Base-by-base conservation (phyloP, 92 coral and sea anemone species). In the Epizoanthus rinbou region DNA sequence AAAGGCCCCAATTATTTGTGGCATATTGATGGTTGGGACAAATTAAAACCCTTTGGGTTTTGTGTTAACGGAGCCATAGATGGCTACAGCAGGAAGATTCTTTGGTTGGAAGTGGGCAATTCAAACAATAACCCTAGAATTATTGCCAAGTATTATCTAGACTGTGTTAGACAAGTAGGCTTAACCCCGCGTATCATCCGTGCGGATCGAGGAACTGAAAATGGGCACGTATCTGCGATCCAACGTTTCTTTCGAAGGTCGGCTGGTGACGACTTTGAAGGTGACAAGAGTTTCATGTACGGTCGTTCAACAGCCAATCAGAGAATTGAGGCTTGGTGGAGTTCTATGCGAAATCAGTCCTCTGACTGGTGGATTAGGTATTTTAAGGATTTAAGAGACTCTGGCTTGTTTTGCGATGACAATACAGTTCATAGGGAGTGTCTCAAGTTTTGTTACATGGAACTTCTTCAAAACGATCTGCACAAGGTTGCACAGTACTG, bases 281-380 rank as follows among this genome's bases (percentile, higher is more conserved):
- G 88, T 0, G 86, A 87, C 8, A 75, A 86, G 16, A 86, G 86
- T 76, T 90, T 90, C 79, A 63, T 90, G 73, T 86, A 70, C 31
- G 88, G 90, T 7, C 54, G 70, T 22, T 87, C 88, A 22, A 86
- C 85, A 3, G 41, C 88, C 11, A 90, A 86, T 66, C 90, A 86
- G 56, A 60, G 90, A 71, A 90, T 86, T 35, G 86, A 90, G 28
- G 93, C 88, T 25, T 90, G 90, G 93, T 90, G 88, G 88, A 8
- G 59, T 89, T 43, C 82, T 81, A 53, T 73, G 87, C 22, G 78
- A 63, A 59, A 85, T 89, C 59, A 85, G 74, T 62, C 74, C 75
- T 39, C 60, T 81, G 53, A 64, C 70, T 64, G 70, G 43, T 64
- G 70, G 70, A 64, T 64, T 37, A 64, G 70, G 16, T 66, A 64